A percentile compares a stretch with the other conserved stretches of the same genome.
Conservation (phyloP, 2,113 vertebrate genomes). For the Pristiophorus japonicus region DNA sequence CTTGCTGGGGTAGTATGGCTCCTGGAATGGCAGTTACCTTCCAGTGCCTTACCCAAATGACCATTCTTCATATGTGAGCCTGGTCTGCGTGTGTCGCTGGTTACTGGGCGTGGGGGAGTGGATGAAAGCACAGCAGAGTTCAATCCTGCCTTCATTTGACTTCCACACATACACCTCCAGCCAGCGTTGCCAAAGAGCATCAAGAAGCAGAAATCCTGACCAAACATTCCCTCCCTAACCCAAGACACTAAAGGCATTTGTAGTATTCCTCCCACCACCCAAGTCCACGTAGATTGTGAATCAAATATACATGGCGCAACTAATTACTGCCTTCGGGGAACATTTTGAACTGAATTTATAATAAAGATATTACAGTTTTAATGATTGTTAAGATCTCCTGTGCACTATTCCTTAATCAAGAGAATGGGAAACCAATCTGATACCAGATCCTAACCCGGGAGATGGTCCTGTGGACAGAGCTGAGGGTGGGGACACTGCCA, state of each 20-base stretch:
- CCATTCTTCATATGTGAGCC: background rate
- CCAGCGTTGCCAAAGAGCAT: background rate
- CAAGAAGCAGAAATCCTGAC: background rate
- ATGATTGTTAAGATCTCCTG: background rate
- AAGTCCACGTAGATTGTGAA: background rate
- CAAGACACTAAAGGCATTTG: background rate
- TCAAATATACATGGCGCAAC: too few species aligned
- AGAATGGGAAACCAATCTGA: too few species aligned
- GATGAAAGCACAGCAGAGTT: background rate
- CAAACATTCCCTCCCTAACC: background rate
- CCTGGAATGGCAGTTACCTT: background rate
- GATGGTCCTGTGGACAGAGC: too few species aligned
- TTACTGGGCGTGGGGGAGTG: background rate
- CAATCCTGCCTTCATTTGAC: background rate
- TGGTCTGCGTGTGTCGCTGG: background rate
- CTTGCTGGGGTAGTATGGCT: background rate
- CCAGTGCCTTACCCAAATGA: background rate
- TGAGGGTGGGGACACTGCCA: too few species aligned
- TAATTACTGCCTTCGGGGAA: background rate
- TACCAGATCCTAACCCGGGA: too few species aligned
- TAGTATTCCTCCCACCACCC: background rate
- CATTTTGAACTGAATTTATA: background rate
- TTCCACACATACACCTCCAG: background rate
- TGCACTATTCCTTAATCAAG: too few species aligned
- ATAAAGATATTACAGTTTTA: background rate